phyloP scores from a whole-genome alignment of 2,888 invertebrate species.

The Campopleginae sp. region DNA sequence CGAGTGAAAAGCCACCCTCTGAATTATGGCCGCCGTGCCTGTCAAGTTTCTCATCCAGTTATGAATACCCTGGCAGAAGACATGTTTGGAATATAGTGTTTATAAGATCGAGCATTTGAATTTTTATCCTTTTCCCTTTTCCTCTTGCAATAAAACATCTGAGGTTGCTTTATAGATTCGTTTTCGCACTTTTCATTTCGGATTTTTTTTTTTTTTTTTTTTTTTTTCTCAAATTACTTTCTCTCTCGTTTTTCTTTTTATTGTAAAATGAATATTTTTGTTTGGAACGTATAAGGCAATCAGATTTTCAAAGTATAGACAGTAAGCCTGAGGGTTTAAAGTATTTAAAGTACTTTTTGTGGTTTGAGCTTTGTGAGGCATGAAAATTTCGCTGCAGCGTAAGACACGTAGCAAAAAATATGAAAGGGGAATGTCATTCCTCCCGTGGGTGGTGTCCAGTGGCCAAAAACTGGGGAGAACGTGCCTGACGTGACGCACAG shows the following conservation, averaged over 20 bases:
- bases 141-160: not conserved
- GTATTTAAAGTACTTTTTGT: not conserved
- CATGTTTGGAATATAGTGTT: slow-evolving; percentile 24
- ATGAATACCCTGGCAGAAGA: slow-evolving; percentile 16
- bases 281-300: not conserved
- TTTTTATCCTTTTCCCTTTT: not conserved
- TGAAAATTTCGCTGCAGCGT: not conserved
- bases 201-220: slow-evolving; percentile 7
- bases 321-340: not conserved
- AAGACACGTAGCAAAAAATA: not conserved
- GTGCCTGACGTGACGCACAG: slow-evolving; percentile 4
- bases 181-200: not conserved
- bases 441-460: slow-evolving; percentile 47
- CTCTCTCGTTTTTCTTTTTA: not conserved
- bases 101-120: slow-evolving; percentile 19
- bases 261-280: not conserved
- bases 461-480: slow-evolving; percentile 1
- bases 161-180: slow-evolving; percentile 4
- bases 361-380: not conserved
- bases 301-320: no score
- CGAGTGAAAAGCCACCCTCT: slow-evolving; percentile 60
- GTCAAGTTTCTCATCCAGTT: slow-evolving; percentile 60
- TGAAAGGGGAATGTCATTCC: not conserved
- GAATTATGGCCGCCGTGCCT: slow-evolving; percentile 57
- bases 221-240: no score